Base-by-base conservation (phyloP, 2,797 vertebrate species). In the Anguilla obscura region DNA sequence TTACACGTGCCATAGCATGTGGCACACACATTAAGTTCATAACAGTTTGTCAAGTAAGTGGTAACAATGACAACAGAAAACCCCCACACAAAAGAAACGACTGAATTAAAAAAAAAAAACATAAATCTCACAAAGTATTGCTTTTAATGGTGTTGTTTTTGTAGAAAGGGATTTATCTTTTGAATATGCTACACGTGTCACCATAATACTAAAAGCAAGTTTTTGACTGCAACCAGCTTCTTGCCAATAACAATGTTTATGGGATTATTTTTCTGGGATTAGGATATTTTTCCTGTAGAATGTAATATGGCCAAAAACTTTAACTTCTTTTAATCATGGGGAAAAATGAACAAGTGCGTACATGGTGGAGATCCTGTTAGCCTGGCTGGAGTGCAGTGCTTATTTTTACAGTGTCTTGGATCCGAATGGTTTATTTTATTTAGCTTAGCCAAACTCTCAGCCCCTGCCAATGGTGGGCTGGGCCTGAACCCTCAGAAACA, bases 321-420 rank as follows among this genome's bases (percentile, higher is more conserved):
- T 92, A 92, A 93, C 92, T 94, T 95, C 90, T 95, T 96, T 94
- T 96, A 96, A 96, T 96, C 95, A 96, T 92, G 90, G 91, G 92
- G 74, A 90, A 93, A 94, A 94, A 93, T 91, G 92, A 95, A 94
- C 92, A 95, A 95, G 95, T 93, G 92, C 91, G 95, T 93, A 93
- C 94, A 93, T 93, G 93, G 90, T 91, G 88, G 90, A 88, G 90
- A 90, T 40, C 90, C 74, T 88, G 91, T 91, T 90, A 45, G 18
- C 69, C 10, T 90, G 85, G 85, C 92, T 89, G 89, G 89, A 91
- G 90, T 88, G 92, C 89, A 58, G 89, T 92, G 95, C 93, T 96
- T 96, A 95, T 96, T 96, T 96, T 93, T 95, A 92, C 93, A 94
- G 91, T 90, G 93, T 94, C 92, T 92, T 88, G 90, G 92, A 90